These are phyloP conservation scores for Tetrao urogallus DNA, from an alignment of 2,113 vertebrate species.

Conservation along the genomic window DNA sequence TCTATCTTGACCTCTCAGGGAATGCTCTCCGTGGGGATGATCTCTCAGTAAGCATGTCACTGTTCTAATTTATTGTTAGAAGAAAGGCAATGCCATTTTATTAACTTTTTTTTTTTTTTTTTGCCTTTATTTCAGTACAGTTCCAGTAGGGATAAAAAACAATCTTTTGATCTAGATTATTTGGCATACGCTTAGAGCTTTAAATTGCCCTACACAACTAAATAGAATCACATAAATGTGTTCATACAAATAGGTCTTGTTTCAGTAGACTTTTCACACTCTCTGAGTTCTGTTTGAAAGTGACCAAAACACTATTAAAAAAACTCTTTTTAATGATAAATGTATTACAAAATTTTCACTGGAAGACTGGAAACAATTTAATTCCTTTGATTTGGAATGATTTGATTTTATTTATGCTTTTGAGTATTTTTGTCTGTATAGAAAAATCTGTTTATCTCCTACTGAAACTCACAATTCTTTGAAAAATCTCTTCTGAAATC, in stretches of 20 bases:
- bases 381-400: neutral
- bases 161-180: neutral
- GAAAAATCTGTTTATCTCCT: neutral
- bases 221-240: neutral
- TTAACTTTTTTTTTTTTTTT: neutral
- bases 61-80: neutral
- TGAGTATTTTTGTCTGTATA: neutral
- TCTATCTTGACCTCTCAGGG: constrained; percentile 92
- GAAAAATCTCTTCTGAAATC: neutral
- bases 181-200: neutral
- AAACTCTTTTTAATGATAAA: neutral
- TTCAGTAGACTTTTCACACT: neutral
- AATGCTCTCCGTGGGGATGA: constrained; percentile 92
- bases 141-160: neutral
- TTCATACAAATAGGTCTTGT: neutral
- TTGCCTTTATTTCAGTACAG: neutral
- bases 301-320: neutral
- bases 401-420: neutral
- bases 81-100: neutral
- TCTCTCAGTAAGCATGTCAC: constrained; percentile 79
- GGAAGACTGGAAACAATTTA: neutral
- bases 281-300: neutral
- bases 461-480: neutral
- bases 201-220: neutral
- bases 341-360: neutral